phyloP scores from a whole-genome alignment of 2,113 vertebrate species.

The Crotalus viridis region DNA sequence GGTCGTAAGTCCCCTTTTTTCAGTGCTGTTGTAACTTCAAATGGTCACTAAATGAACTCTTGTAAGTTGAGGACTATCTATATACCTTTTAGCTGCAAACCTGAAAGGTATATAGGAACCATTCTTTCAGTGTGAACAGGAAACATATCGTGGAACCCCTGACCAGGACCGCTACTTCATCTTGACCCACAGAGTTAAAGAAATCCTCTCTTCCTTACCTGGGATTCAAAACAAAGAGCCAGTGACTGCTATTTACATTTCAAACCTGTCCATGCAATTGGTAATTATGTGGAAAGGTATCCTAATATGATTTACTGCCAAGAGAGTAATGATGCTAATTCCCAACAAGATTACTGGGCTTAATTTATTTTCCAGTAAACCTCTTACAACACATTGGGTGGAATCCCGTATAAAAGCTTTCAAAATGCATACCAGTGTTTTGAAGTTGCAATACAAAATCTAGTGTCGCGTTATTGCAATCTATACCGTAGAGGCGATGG shows the following conservation, averaged over 20 bases:
- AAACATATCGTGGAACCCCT: background rate
- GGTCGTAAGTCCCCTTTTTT: too few species aligned
- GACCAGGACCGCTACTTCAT: background rate
- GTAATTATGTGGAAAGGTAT: background rate
- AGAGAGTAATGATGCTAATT: background rate
- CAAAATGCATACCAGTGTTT: background rate
- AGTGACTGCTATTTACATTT: background rate
- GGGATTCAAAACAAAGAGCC: background rate
- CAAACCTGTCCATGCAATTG: background rate
- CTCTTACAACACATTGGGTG: background rate
- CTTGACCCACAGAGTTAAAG: background rate
- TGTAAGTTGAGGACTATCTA: background rate
- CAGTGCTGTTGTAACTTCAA: too few species aligned
- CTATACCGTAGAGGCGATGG: background rate
- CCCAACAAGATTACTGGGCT: background rate
- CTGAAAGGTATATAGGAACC: background rate
- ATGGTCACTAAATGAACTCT: too few species aligned
- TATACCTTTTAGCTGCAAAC: background rate
- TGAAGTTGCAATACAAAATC: background rate
- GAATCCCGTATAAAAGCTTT: background rate
- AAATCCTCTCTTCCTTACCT: background rate
- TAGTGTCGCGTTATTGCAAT: background rate
- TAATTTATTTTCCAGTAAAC: background rate
- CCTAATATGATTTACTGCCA: background rate
- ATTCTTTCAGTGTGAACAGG: background rate